Conservation (phyloP, 2,888 invertebrate species). For the Chloroclysta siterata region DNA sequence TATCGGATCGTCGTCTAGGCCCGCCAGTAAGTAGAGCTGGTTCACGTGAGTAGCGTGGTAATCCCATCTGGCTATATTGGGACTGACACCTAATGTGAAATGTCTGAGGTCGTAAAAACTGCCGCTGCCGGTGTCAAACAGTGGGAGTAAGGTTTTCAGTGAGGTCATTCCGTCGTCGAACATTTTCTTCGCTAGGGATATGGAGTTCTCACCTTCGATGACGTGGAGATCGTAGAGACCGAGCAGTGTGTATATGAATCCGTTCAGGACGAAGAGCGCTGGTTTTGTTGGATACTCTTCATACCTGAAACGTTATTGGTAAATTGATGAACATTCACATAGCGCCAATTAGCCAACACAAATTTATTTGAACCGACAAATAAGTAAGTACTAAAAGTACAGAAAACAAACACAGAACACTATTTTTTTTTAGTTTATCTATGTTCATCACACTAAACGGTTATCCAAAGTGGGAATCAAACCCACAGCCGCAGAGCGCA, state of each 20-base stretch:
- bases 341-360: too few relatives aligned
- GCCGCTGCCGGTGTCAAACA: slow-evolving; percentile 98
- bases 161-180: slow-evolving; percentile 94
- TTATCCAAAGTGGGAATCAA: too few relatives aligned
- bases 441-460: too few relatives aligned
- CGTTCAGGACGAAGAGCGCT: slow-evolving; percentile 97
- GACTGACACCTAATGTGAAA: slow-evolving; percentile 93
- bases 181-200: slow-evolving; percentile 89
- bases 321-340: background rate
- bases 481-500: too few relatives aligned
- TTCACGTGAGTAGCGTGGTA: slow-evolving; percentile 99
- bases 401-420: too few relatives aligned
- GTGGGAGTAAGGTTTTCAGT: slow-evolving; percentile 92
- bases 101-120: slow-evolving; percentile 98
- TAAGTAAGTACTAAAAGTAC: too few relatives aligned
- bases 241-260: slow-evolving; percentile 98
- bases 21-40: slow-evolving; percentile 94
- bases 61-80: slow-evolving; percentile 99
- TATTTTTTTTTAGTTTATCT: too few relatives aligned
- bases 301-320: slow-evolving; percentile 85
- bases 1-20: slow-evolving; percentile 93
- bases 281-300: slow-evolving; percentile 99
- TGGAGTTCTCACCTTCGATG: slow-evolving; percentile 89
- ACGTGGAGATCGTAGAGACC: slow-evolving; percentile 97
- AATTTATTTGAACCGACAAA: too few relatives aligned